These are phyloP conservation scores for Dendrolimus houi DNA, from an alignment of 2,888 invertebrate species.

Conservation along the genomic window DNA sequence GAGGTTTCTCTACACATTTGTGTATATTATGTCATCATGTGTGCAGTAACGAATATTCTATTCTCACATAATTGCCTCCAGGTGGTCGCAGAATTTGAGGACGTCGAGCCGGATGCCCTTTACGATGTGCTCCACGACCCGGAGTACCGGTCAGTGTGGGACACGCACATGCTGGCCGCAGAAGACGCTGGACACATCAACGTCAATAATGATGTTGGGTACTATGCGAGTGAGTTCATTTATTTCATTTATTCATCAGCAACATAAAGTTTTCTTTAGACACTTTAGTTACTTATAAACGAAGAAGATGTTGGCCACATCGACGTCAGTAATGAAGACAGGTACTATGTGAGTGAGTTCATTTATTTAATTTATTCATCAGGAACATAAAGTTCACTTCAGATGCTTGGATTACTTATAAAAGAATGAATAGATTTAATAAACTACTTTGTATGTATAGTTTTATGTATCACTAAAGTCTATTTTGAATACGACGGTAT, in stretches of 20 bases:
- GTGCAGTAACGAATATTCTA: too few relatives aligned
- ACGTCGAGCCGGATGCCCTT: conserved; percentile 83
- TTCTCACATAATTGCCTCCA: conserved; percentile 12
- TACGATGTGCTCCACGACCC: conserved; percentile 96
- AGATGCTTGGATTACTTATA: too few relatives aligned
- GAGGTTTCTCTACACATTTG: too few relatives aligned
- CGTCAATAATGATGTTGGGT: conserved; percentile 95
- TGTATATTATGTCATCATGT: too few relatives aligned
- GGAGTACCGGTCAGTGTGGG: conserved; percentile 92
- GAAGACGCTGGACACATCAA: conserved; percentile 93
- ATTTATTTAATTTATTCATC: too few relatives aligned
- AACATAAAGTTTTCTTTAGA: too few relatives aligned
- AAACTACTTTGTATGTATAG: too few relatives aligned
- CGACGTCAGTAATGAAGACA: conserved; percentile 95
- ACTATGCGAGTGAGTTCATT: conserved; percentile 86
- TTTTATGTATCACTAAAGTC: too few relatives aligned
- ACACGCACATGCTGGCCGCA: conserved; percentile 91
- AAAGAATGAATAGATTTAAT: too few relatives aligned
- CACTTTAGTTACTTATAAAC: too few relatives aligned
- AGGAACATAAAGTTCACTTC: too few relatives aligned
- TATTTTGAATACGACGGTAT: too few relatives aligned
- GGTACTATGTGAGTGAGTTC: conserved; percentile 90
- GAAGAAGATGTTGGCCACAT: conserved; percentile 86
- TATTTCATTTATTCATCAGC: conserved; percentile 17
- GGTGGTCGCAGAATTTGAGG: conserved; percentile 80